Base-by-base conservation (phyloP, 1,140 invertebrate genomes). In the Micrasema longulum region DNA sequence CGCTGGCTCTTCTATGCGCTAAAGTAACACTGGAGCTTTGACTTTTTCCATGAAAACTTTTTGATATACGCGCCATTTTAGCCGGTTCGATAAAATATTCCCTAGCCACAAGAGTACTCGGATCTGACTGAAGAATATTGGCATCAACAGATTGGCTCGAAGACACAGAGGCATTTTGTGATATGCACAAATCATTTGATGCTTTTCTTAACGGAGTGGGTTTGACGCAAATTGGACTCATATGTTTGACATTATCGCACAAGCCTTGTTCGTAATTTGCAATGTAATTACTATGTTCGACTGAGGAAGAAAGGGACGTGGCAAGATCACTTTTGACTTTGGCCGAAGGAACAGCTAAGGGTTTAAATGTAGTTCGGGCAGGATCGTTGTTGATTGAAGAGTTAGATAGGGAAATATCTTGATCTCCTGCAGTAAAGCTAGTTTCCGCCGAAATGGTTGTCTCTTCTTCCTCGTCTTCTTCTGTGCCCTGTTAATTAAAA, bases 401-500 rank as follows among this genome's bases (percentile, higher is more conserved):
- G 26, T 22, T 66, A 16, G 48, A 66, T 18, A 36, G 12, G 11
- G 43, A 18, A 48, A 57, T 35, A 53, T 48, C 72, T 47, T 68
- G 41, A 52, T 65, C 69, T 68, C 72, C 74, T 2, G 23, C 43
- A 0, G 77, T 77, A 60, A 82, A 75, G 20, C 79, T 79, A 2
- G 80, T 76, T 52, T 85, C 87, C 10, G 80, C 81, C 38, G 86
- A 87, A 12, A 87, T 70, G 0, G 87, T 87, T 36, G 85, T 83
- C 75, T 86, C 85, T 65, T 88, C 86, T 43, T 83, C 81, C 1
- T 87, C 87, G 69, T 86, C 83, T 23, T 83, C 84, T 76, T 84
- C 83, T 16, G 78, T 80, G 55, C 81, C 83, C 83, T 85, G 73
- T 52, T 76, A 71, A 35, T 68, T 57, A 73, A 43, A 57, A 66